A percentile compares a stretch with the other conserved stretches of the same genome.
phyloP scores from a whole-genome alignment of 2,113 vertebrate species.

The Acinonyx jubatus region DNA sequence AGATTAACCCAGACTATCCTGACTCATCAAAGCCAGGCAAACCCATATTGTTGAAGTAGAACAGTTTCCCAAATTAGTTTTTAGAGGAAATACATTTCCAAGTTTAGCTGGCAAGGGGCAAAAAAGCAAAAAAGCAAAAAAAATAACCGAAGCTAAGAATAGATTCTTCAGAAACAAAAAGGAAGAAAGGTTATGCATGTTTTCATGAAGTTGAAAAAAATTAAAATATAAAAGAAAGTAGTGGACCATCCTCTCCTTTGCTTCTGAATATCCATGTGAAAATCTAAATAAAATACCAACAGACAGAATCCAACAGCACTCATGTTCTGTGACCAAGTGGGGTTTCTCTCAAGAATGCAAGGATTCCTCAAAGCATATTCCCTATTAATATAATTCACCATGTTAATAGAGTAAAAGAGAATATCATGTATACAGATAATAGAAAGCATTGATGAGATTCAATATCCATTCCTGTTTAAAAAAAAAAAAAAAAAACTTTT shows the following conservation, averaged over 20 bases:
- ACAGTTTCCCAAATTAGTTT: not conserved
- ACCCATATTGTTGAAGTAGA: not conserved
- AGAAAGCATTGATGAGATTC: not conserved
- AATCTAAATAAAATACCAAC: conserved; percentile 19
- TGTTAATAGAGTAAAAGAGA: not conserved
- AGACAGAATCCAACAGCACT: not conserved
- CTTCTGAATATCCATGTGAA: not conserved
- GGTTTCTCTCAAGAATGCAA: not conserved
- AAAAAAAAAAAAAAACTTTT: not conserved
- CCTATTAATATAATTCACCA: not conserved
- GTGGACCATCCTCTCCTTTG: not conserved
- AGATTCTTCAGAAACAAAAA: not conserved
- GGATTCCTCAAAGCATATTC: not conserved
- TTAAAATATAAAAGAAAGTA: not conserved
- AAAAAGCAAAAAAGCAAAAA: not conserved
- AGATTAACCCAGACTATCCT: not conserved
- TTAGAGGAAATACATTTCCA: not conserved
- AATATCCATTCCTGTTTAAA: not conserved
- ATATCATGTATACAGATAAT: not conserved
- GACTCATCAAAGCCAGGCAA: not conserved
- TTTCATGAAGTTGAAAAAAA: conserved; percentile 6
- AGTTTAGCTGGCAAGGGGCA: not conserved
- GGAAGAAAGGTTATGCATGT: not conserved
- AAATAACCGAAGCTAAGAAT: not conserved
- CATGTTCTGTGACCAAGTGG: not conserved